Conservation (phyloP, 2,113 vertebrate genomes). For the Clupea harengus region DNA sequence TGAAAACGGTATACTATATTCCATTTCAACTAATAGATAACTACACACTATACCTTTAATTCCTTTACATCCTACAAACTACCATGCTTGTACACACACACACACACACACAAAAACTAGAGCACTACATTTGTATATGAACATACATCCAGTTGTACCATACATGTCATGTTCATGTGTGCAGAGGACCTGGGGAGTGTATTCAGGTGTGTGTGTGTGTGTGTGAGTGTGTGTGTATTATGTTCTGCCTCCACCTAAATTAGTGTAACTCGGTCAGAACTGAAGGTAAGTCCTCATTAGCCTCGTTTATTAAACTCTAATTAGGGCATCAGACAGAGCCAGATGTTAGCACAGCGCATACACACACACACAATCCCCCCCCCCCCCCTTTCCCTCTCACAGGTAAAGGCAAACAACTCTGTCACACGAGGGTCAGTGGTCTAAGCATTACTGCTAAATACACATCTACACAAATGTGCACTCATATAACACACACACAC, state of each 20-base stretch:
- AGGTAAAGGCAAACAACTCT: too few relatives aligned
- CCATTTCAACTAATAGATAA: too few relatives aligned
- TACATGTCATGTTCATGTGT: neutral
- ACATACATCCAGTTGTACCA: too few relatives aligned
- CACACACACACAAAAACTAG: too few relatives aligned
- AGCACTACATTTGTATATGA: too few relatives aligned
- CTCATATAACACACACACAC: neutral
- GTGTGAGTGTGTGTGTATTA: conserved; percentile 44
- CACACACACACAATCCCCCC: neutral
- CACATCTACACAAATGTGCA: neutral
- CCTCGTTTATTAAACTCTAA: neutral
- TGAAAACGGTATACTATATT: too few relatives aligned
- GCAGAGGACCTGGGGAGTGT: neutral
- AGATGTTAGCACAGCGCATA: conserved; percentile 5
- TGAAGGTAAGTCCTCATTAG: conserved; percentile 6
- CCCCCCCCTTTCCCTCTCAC: neutral
- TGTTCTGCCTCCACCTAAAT: neutral
- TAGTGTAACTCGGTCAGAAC: conserved; percentile 8
- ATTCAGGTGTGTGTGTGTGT: conserved; percentile 34
- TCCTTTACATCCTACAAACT: too few relatives aligned
- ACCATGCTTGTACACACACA: too few relatives aligned
- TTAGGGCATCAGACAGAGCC: neutral
- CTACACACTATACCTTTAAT: too few relatives aligned
- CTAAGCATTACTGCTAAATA: too few relatives aligned
- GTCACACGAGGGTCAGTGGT: too few relatives aligned